phyloP scores from a whole-genome alignment of 2,888 invertebrate species.

The Napeogenes inachia region DNA sequence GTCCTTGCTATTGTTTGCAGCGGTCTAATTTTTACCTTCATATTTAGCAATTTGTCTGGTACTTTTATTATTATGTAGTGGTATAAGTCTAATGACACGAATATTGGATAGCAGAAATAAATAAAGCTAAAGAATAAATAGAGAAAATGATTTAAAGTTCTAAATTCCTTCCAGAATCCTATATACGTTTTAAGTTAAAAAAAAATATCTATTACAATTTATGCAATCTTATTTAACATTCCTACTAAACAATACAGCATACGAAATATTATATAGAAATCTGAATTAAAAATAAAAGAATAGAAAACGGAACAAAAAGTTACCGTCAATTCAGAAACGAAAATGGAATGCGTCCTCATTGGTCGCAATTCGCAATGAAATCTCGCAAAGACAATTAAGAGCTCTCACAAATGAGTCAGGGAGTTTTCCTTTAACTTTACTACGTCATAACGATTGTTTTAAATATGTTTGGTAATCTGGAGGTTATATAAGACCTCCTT shows the following conservation, averaged over 20 bases:
- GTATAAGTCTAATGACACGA: too few species aligned
- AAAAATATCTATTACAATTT: too few species aligned
- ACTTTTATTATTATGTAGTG: not conserved
- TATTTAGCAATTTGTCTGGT: not conserved
- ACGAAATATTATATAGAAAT: too few species aligned
- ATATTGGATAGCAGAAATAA: too few species aligned
- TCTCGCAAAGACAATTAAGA: conserved; percentile 55
- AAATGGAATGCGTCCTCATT: conserved; percentile 44
- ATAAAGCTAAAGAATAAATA: too few species aligned
- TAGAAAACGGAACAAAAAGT: conserved; percentile 17
- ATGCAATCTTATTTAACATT: not conserved
- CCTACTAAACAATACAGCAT: too few species aligned
- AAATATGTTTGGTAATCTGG: conserved; percentile 23
- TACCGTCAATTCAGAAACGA: conserved; percentile 15
- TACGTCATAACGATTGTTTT: conserved; percentile 41
- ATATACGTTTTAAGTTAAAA: too few species aligned
- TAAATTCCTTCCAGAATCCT: too few species aligned
- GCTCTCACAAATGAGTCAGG: conserved; percentile 45
- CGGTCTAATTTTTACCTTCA: conserved; percentile 25
- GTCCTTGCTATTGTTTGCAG: conserved; percentile 39
- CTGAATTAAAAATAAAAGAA: not conserved
- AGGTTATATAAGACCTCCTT: not conserved
- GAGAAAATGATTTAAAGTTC: too few species aligned
- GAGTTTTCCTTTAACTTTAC: conserved; percentile 36
- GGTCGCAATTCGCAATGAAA: conserved; percentile 46